These are phyloP conservation scores for Callorhinus ursinus DNA, from an alignment of 2,113 vertebrate species.

Conservation along the genomic window DNA sequence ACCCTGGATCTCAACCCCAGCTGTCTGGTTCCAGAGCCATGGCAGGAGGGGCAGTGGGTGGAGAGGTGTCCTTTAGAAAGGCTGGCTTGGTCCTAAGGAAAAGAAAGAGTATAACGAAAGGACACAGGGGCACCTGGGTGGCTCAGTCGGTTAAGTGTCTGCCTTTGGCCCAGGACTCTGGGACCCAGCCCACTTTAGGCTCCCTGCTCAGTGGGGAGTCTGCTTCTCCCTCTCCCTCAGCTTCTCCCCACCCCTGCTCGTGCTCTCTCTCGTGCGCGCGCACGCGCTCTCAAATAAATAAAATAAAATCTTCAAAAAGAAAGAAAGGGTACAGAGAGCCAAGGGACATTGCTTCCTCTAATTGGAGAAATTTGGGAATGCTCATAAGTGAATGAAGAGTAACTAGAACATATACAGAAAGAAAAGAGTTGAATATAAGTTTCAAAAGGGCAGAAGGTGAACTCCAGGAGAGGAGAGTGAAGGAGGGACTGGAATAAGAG, in stretches of 20 bases:
- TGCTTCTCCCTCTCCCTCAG: background rate
- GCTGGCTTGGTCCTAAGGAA: background rate
- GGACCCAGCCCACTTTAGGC: background rate
- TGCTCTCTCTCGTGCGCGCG: background rate
- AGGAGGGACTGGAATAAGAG: background rate
- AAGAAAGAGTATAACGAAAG: background rate
- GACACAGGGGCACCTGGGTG: background rate
- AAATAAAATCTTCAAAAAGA: background rate
- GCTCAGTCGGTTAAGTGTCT: background rate
- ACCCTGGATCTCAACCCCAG: background rate
- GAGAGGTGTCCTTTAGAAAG: background rate
- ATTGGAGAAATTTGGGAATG: background rate
- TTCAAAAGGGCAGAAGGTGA: background rate
- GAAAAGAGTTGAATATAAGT: background rate
- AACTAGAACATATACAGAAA: background rate
- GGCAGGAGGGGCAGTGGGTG: rapidly evolving
- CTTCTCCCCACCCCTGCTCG: background rate
- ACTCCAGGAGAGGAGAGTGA: background rate
- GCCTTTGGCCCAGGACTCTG: background rate
- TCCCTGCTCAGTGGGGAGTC: background rate
- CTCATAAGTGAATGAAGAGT: background rate
- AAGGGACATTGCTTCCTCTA: background rate
- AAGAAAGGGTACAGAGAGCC: background rate
- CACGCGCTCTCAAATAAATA: background rate
- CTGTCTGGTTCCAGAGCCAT: background rate